A percentile compares a stretch with the other conserved stretches of the same genome.
Conservation (phyloP, 2,113 vertebrate species). For the Neogobius melanostomus region DNA sequence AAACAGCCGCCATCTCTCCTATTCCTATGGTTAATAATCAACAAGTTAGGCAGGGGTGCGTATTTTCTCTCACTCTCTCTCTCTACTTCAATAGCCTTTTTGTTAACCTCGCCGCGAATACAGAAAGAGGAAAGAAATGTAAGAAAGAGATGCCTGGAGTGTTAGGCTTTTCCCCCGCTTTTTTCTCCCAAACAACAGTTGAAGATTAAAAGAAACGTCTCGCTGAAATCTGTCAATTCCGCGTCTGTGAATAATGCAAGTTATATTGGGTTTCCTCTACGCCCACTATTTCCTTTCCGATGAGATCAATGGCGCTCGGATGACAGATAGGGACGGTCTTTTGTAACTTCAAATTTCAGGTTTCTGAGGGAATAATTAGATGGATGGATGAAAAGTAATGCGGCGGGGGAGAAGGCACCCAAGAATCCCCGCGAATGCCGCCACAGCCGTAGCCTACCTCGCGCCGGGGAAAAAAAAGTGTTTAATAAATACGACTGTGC, state of each 20-base stretch:
- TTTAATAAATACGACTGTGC: slow-evolving; percentile 77
- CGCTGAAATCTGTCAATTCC: slow-evolving; percentile 82
- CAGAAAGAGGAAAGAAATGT: slow-evolving; percentile 36
- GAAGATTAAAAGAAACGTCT: slow-evolving; percentile 85
- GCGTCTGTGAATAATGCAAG: slow-evolving; percentile 80
- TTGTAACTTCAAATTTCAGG: slow-evolving; percentile 82
- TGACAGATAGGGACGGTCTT: slow-evolving; percentile 82
- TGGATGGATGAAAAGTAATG: slow-evolving; percentile 79
- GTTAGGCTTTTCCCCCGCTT: slow-evolving; percentile 57
- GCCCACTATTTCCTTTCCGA: slow-evolving; percentile 81
- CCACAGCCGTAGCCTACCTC: slow-evolving; percentile 60
- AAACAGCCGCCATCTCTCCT: slow-evolving; percentile 66
- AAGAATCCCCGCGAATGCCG: slow-evolving; percentile 70
- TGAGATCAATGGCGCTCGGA: slow-evolving; percentile 78
- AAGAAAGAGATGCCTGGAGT: slow-evolving; percentile 72
- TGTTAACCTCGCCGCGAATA: slow-evolving; percentile 80
- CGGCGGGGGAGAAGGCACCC: slow-evolving; percentile 72
- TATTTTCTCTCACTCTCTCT: slow-evolving; percentile 38
- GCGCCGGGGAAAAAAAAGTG: slow-evolving; percentile 73
- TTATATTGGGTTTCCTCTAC: slow-evolving; percentile 82
- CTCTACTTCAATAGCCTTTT: slow-evolving; percentile 73
- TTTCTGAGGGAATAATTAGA: slow-evolving; percentile 87
- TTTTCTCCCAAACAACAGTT: slow-evolving; percentile 78
- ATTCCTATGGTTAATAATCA: slow-evolving; percentile 78
- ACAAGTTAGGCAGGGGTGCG: slow-evolving; percentile 72